Percentiles rank a stretch among this genome's conserved stretches.
phyloP scores from a whole-genome alignment of 2,888 invertebrate species.

The Cryptophagus acutangulus region DNA sequence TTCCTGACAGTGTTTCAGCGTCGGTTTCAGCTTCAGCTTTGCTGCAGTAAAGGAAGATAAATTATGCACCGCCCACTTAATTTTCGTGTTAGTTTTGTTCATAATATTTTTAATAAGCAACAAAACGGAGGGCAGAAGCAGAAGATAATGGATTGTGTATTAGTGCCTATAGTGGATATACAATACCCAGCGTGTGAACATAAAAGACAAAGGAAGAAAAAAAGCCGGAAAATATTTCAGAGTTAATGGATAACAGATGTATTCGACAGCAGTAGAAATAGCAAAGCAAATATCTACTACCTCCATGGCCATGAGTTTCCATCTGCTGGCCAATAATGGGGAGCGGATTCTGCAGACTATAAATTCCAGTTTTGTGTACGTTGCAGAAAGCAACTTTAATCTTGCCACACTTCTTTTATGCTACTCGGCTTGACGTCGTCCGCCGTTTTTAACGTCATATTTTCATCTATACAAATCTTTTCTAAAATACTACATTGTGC shows the following conservation, averaged over 20 bases:
- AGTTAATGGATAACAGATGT: slow-evolving; percentile 36
- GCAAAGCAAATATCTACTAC: slow-evolving; percentile 32
- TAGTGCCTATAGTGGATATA: not conserved
- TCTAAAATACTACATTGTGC: slow-evolving; percentile 1
- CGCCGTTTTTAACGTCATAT: slow-evolving; percentile 15
- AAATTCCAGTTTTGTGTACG: slow-evolving; percentile 31
- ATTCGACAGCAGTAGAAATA: slow-evolving; percentile 35
- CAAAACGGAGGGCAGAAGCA: no score
- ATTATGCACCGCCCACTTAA: no score
- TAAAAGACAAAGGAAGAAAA: slow-evolving; percentile 1
- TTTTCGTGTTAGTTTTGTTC: no score
- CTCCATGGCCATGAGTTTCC: slow-evolving; percentile 9
- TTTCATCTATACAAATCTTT: slow-evolving; percentile 24
- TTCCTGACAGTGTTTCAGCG: no score
- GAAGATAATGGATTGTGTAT: slow-evolving; percentile 1
- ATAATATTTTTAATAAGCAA: slow-evolving; percentile 1
- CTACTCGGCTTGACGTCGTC: slow-evolving; percentile 16
- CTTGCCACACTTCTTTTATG: slow-evolving; percentile 28
- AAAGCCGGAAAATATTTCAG: slow-evolving; percentile 31
- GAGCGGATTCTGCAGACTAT: slow-evolving; percentile 26
- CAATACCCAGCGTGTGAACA: slow-evolving; percentile 2
- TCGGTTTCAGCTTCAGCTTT: no score
- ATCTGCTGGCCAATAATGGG: slow-evolving; percentile 11
- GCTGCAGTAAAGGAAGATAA: no score
- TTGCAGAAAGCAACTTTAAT: slow-evolving; percentile 31